Evolutionary conservation across 2,113 vertebrate genomes (phyloP).

Genomic region (Vulpes ferrilata): DNA sequence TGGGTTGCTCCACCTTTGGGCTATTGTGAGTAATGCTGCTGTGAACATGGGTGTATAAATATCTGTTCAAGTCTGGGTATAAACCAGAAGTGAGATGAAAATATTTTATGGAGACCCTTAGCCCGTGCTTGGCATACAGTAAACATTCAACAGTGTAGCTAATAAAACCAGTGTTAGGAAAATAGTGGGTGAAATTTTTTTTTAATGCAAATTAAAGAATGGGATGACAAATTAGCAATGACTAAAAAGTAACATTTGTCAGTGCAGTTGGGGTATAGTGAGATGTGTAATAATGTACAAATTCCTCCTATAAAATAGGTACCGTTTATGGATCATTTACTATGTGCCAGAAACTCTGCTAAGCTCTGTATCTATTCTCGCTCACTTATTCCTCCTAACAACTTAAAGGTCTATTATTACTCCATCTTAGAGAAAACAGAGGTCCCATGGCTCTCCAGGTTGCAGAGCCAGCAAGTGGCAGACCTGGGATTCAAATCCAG

Average conservation of each 20-base stretch:
- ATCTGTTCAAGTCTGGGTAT: neutral
- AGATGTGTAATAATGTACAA: neutral
- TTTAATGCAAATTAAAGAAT: neutral
- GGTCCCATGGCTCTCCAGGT: neutral
- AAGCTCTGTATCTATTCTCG: neutral
- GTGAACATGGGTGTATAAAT: neutral
- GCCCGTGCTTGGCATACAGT: neutral
- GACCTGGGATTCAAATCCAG: neutral
- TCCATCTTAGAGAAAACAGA: constrained; percentile 17
- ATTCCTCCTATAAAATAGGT: neutral
- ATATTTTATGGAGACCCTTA: neutral
- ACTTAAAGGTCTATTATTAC: neutral
- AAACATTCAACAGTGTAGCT: neutral
- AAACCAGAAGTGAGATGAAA: neutral
- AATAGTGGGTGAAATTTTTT: neutral
- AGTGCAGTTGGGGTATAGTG: neutral
- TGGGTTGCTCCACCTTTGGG: neutral
- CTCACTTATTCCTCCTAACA: neutral
- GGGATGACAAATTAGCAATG: neutral
- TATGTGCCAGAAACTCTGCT: neutral
- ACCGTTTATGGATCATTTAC: neutral
- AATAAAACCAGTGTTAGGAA: neutral
- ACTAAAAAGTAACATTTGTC: neutral
- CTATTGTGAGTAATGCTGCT: neutral
- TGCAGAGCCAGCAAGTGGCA: neutral